Evolutionary conservation across 2,113 vertebrate species (phyloP).

Genomic region (Monopterus albus): DNA sequence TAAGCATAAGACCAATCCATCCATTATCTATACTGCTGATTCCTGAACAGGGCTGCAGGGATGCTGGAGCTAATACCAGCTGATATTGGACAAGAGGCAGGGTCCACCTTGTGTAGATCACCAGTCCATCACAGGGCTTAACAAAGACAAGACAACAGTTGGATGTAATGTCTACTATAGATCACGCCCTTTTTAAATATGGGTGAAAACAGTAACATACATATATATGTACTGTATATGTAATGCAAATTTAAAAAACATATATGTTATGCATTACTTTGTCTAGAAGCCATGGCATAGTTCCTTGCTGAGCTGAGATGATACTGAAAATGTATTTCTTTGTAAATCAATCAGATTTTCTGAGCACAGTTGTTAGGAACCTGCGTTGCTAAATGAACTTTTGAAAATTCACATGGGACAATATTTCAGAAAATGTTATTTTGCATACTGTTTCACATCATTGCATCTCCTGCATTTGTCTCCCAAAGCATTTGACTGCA

Average conservation of each 20-base stretch:
- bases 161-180: constrained; percentile 2
- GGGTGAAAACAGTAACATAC: too few species aligned
- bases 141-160: background rate
- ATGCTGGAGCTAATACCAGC: too few species aligned
- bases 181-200: too few species aligned
- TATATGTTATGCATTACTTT: constrained; percentile 15
- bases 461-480: constrained; percentile 83
- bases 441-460: constrained; percentile 85
- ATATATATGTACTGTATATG: background rate
- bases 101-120: too few species aligned
- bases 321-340: constrained; percentile 59
- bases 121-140: too few species aligned
- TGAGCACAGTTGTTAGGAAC: constrained; percentile 73
- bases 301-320: constrained; percentile 44
- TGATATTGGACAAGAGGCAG: too few species aligned
- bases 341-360: constrained; percentile 70
- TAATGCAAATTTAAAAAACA: background rate
- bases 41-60: too few species aligned
- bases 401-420: constrained; percentile 80
- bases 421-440: constrained; percentile 86
- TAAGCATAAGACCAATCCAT: too few species aligned
- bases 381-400: constrained; percentile 84
- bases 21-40: too few species aligned
- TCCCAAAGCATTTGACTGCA: constrained; percentile 81
- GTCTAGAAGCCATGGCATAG: background rate